Evolutionary conservation across 2,888 invertebrate species (phyloP).

Genomic region (Megalurothrips usitatus): DNA sequence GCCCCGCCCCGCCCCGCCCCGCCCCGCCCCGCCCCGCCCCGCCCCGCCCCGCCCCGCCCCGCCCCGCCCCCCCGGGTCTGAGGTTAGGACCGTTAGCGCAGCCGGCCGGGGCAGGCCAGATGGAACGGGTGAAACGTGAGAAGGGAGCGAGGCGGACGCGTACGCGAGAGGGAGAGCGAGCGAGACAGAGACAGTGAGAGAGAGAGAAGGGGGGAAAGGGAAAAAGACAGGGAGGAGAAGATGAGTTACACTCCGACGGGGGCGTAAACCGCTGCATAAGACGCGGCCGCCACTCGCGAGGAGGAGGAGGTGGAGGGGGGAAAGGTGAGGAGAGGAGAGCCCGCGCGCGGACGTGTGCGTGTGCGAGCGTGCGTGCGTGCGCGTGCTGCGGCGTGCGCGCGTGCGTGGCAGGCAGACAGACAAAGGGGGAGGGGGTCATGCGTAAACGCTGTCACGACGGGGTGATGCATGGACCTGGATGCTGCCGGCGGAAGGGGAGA

Average conservation of each 20-base stretch:
- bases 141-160: background rate
- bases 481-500: background rate
- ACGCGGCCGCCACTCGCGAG: background rate
- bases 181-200: background rate
- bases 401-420: background rate
- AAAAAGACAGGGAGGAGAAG: background rate
- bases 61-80: background rate
- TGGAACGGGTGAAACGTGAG: constrained; percentile 15
- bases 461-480: background rate
- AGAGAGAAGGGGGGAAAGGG: background rate
- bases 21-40: background rate
- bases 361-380: background rate
- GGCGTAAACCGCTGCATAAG: constrained; percentile 19
- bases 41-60: too few relatives aligned
- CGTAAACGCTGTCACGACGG: constrained; percentile 9
- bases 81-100: background rate
- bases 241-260: constrained; percentile 18
- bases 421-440: background rate
- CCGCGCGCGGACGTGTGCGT: background rate
- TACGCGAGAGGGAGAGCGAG: background rate
- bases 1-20: too few relatives aligned
- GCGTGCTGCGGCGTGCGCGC: background rate
- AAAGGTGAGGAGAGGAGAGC: constrained; percentile 8
- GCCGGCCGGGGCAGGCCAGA: background rate
- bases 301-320: background rate